Base-by-base conservation (phyloP, 2,113 vertebrate species). In the Acinonyx jubatus region DNA sequence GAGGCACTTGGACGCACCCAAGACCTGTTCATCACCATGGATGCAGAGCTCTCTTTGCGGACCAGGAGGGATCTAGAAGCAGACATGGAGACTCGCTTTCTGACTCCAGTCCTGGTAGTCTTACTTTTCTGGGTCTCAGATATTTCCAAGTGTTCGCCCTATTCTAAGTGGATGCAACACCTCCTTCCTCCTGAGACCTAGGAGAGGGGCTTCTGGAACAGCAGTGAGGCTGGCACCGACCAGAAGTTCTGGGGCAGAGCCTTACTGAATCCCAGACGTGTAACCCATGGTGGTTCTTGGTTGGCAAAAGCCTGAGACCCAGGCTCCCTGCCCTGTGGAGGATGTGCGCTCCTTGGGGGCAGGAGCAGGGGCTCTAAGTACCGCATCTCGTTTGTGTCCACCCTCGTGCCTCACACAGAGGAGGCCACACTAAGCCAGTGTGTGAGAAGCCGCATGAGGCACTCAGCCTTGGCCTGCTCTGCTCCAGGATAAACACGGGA, bases 401-500 rank as follows among this genome's bases (percentile, higher is more conserved):
- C 68, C 27, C 23, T 1, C 4, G 50, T 0, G 18, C 23, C 21
- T n/a, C 6, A 0, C 38, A 14, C 31, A 41, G 48, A 81, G 81
- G 45, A 79, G 80, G 50, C 29, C 25, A 2, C 31, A 33, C 7
- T 48, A 10, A 95, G 68, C 55, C 14, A 27, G 19, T 16, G 21
- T 25, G 65, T 63, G 93, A 71, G 50, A 16, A 83, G 63, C 33
- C 65, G 63, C 65, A 63, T 16, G 63, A 94, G 63, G 91, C 25
- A 33, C 21, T 31, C 57, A 21, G 52, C n/a, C n/a, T 45, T 41
- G 25, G 52, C 52, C 50, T 76, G 82, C 16, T 3, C 1, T 3
- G 71, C 79, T 96, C 81, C 87, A 97, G 96, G 36, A 86, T 87
- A 96, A 97, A 97, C 87, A 93, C 38, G 14, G 55, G n/a, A 89